These are phyloP conservation scores for Orycteropus afer DNA, from an alignment of 2,113 vertebrate genomes.

Conservation along the genomic window DNA sequence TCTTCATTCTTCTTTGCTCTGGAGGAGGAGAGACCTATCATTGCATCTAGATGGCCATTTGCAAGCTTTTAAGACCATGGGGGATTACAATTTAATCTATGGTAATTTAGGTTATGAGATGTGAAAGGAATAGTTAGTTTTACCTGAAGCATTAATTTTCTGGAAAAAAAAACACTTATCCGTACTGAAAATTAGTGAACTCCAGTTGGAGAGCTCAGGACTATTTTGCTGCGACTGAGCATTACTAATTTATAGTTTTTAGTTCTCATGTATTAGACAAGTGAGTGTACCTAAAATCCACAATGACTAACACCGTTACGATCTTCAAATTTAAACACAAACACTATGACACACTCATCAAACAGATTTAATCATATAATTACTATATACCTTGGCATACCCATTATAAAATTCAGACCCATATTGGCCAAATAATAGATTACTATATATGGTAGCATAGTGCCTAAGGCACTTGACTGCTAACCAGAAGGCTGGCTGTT, in stretches of 20 bases:
- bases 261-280: constrained; percentile 55
- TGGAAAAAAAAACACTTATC: not conserved
- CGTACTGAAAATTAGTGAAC: not conserved
- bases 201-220: constrained; percentile 31
- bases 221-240: constrained; percentile 17
- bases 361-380: constrained; percentile 73
- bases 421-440: constrained; percentile 49
- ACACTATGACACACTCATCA: constrained; percentile 70
- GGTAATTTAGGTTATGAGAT: not conserved
- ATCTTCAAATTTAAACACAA: constrained; percentile 61
- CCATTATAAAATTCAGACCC: constrained; percentile 66
- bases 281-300: constrained; percentile 41
- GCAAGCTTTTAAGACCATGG: too few species aligned
- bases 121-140: not conserved
- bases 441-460: too few species aligned
- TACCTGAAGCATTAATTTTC: not conserved
- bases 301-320: constrained; percentile 63
- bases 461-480: too few species aligned
- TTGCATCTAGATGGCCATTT: too few species aligned
- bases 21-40: too few species aligned
- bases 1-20: too few species aligned
- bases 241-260: constrained; percentile 66
- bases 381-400: constrained; percentile 52
- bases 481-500: too few species aligned
- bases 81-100: constrained; percentile 11